Evolutionary conservation across 1,140 invertebrate species (phyloP).

Genomic region (Lordiphosa collinella): DNA sequence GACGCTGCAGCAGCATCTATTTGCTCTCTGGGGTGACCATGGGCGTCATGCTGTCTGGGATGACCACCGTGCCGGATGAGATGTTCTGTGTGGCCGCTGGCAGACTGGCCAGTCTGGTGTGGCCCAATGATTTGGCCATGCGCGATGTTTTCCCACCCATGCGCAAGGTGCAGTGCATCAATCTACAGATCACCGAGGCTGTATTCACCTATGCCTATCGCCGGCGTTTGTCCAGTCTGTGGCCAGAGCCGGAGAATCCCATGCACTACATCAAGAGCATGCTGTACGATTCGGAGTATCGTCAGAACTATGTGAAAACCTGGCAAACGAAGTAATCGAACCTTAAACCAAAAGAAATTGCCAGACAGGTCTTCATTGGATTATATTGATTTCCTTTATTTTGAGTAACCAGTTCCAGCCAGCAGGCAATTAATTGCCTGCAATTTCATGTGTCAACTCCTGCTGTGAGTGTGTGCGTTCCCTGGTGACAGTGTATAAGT

Average conservation of each 20-base stretch:
- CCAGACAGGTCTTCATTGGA: too few species aligned
- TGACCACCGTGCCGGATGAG: constrained; percentile 92
- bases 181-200: constrained; percentile 90
- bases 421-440: constrained; percentile 67
- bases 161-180: constrained; percentile 90
- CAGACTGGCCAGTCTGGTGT: constrained; percentile 90
- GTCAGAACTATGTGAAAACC: accelerated
- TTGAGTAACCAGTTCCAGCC: constrained; percentile 37
- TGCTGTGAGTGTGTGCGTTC: constrained; percentile 20
- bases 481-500: constrained; percentile 19
- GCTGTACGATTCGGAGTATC: constrained; percentile 21
- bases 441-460: constrained; percentile 66
- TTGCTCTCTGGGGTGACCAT: constrained; percentile 95
- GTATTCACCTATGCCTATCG: constrained; percentile 81
- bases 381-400: constrained; percentile 46
- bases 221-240: constrained; percentile 40
- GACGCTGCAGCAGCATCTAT: constrained; percentile 96
- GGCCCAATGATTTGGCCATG: constrained; percentile 88
- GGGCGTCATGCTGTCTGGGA: constrained; percentile 89
- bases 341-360: too few species aligned
- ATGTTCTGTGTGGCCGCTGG: constrained; percentile 93
- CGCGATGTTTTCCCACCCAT: constrained; percentile 97
- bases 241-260: constrained; percentile 40
- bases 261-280: constrained; percentile 25
- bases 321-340: too few species aligned